Evolutionary conservation across 2,113 vertebrate genomes (phyloP), one percentile per base, ranked within the genome.

Genomic region (Bufo bufo): DNA sequence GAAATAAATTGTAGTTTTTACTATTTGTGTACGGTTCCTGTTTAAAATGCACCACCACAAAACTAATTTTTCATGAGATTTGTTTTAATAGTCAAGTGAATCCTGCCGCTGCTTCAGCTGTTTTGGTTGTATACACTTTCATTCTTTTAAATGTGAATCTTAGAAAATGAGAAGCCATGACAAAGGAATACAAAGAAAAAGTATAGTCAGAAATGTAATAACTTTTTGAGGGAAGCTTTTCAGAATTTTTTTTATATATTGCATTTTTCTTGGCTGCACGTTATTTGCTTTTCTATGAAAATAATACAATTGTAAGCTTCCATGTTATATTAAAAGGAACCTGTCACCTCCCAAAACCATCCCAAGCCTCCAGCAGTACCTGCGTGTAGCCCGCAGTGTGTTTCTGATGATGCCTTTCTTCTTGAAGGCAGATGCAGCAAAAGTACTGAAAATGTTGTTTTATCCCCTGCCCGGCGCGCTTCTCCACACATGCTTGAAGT

Each of bases 61-160:
- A 80, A 80, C 77, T 80, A 56, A 80, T 80, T 80, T 80, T 80
- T 80, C 54, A 58, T 80, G 23, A 80, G 77, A 80, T 79, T 79
- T 79, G 77, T 79, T 79, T 79, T 80, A 80, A 80, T 80, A 80
- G 52, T 80, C 77, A 80, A 80, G 56, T 80, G 77, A 80, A 80
- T 58, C 77, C 77, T 80, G n/a, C 23, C 0, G 54, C 52, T 80
- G 56, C 77, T 80, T 80, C 52, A 56, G 54, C 77, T 59, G 77
- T 80, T 59, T 80, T 80, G 13, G 23, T 45, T 80, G 77, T 43
- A 80, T 80, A 80, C 77, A 80, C 77, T 80, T 80, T 58, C 77
- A 80, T 58, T 13, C 54, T 80, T 80, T 80, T 59, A 80, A 80
- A 80, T 43, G 52, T 80, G 77, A 59, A 59, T 54, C 56, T 80